phyloP scores from a whole-genome alignment of 1,140 invertebrate species.

The Heliconius eleuchia region DNA sequence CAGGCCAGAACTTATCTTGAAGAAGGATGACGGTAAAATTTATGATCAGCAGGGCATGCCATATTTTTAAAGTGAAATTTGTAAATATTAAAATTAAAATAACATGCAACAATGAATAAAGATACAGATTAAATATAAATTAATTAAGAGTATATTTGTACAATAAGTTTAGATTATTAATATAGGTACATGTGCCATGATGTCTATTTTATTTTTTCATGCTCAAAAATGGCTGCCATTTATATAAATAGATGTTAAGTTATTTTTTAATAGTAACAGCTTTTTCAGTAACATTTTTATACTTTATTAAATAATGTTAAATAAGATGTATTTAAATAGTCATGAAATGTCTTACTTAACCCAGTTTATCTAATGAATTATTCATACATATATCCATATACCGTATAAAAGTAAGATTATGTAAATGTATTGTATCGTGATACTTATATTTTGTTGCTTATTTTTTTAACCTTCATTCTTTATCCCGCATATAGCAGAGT shows the following conservation, averaged over 20 bases:
- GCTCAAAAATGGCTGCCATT: constrained; percentile 4
- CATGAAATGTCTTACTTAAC: background rate
- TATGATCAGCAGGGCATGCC: constrained; percentile 56
- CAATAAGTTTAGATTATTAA: background rate
- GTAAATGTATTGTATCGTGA: no score
- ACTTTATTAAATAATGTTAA: background rate
- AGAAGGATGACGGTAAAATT: constrained; percentile 62
- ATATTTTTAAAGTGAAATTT: constrained; percentile 45
- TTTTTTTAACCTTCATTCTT: no score
- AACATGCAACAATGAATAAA: background rate
- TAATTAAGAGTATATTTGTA: background rate
- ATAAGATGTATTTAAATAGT: background rate
- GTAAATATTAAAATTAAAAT: background rate
- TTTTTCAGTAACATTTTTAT: background rate
- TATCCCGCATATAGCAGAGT: no score
- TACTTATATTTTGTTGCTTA: no score
- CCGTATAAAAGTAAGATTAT: no score
- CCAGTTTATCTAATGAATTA: background rate
- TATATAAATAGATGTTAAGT: background rate
- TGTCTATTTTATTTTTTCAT: background rate
- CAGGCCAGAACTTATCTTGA: constrained; percentile 57
- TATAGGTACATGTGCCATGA: background rate
- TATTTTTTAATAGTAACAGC: background rate
- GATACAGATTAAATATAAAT: background rate
- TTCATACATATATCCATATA: background rate